Evolutionary conservation across 2,797 vertebrate genomes (phyloP).

Genomic region (Platalea minor): DNA sequence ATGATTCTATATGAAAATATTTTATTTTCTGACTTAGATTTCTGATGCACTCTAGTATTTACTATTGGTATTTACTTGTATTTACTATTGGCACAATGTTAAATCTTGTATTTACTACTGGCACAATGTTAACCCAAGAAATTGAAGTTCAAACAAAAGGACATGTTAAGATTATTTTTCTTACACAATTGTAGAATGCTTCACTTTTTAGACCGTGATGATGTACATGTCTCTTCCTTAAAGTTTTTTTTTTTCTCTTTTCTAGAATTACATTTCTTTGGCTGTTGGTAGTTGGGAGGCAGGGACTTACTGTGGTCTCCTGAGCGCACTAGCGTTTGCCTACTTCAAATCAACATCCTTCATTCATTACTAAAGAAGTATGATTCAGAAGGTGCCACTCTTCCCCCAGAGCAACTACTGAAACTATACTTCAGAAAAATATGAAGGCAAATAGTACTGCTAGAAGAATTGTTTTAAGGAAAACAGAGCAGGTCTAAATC

Average conservation of each 20-base stretch:
- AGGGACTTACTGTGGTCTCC: neutral
- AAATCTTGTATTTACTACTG: neutral
- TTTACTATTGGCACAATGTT: too few relatives aligned
- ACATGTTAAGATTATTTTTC: neutral
- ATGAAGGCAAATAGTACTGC: neutral
- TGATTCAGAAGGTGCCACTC: neutral
- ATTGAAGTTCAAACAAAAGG: neutral
- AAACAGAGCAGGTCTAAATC: neutral
- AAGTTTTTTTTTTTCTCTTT: neutral
- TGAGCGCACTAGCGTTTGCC: neutral
- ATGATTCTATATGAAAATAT: neutral
- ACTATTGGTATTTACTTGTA: neutral
- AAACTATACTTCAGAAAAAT: neutral
- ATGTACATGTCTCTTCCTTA: neutral
- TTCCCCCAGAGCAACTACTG: neutral
- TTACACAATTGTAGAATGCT: neutral
- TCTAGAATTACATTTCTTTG: neutral
- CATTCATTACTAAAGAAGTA: neutral
- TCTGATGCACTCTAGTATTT: neutral
- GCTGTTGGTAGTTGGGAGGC: neutral
- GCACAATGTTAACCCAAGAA: neutral
- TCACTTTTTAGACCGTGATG: neutral
- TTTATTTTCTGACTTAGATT: neutral
- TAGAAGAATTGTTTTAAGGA: neutral
- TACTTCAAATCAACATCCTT: neutral